These are phyloP conservation scores for Hirtodrosophila trivittata DNA, from an alignment of 2,888 invertebrate genomes.

Conservation along the genomic window DNA sequence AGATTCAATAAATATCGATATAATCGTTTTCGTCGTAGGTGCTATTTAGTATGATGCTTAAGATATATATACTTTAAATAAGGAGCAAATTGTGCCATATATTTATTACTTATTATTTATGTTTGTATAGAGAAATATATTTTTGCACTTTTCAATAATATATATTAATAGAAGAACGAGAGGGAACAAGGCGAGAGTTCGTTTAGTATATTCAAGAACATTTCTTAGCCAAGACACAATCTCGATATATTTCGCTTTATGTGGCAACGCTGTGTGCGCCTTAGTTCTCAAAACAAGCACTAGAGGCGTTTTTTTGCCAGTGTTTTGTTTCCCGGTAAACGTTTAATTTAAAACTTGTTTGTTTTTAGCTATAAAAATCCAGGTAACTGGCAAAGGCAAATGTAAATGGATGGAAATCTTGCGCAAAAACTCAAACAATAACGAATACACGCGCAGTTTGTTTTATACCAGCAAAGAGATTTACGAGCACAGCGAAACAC, in stretches of 20 bases:
- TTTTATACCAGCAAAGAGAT: slow-evolving; percentile 83
- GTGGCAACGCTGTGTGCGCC: not conserved
- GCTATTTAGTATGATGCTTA: too few species aligned
- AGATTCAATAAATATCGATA: slow-evolving; percentile 32
- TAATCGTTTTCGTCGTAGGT: too few species aligned
- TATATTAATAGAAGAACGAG: too few species aligned
- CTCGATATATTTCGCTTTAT: not conserved
- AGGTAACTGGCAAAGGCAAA: slow-evolving; percentile 83
- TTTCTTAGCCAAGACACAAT: slow-evolving; percentile 4
- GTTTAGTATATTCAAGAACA: too few species aligned
- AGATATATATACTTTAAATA: too few species aligned
- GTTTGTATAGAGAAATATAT: too few species aligned
- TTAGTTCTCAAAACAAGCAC: not conserved
- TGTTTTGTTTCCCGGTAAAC: not conserved
- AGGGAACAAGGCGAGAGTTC: too few species aligned
- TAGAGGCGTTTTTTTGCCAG: not conserved
- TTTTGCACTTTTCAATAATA: too few species aligned
- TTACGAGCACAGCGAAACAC: slow-evolving; percentile 80
- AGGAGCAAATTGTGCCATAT: too few species aligned
- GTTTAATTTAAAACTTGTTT: too few species aligned
- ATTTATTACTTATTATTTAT: too few species aligned
- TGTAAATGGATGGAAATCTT: slow-evolving; percentile 83
- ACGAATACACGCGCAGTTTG: slow-evolving; percentile 79
- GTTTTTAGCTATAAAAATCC: slow-evolving; percentile 81
- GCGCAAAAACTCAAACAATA: slow-evolving; percentile 79